These are phyloP conservation scores for Caenorhabditis sp. DNA, from an alignment of 2,888 invertebrate species.

Conservation along the genomic window DNA sequence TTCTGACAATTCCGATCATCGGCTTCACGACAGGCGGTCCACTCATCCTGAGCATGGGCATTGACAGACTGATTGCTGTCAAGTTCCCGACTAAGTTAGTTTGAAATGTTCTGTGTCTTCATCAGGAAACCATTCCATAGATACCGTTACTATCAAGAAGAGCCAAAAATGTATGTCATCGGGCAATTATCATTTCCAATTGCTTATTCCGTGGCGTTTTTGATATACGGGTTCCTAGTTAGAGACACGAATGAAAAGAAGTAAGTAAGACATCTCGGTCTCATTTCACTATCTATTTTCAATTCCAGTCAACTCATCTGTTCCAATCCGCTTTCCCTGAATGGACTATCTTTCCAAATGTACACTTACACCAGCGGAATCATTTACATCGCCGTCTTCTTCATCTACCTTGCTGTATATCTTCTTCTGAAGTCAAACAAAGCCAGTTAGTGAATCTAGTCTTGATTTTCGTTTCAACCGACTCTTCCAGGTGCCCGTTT, in stretches of 20 bases:
- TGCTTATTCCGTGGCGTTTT: conserved; percentile 40
- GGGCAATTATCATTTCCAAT: conserved; percentile 56
- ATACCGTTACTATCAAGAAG: conserved; percentile 66
- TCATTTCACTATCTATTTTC: not conserved
- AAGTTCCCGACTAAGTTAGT: conserved; percentile 60
- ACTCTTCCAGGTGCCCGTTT: conserved; percentile 55
- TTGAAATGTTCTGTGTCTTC: not conserved
- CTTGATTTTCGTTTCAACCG: too few relatives aligned
- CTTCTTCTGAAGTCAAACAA: conserved; percentile 53
- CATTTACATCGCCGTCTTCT: conserved; percentile 53
- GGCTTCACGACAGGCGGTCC: conserved; percentile 63
- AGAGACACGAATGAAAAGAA: conserved; percentile 46
- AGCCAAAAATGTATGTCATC: conserved; percentile 45
- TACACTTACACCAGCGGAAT: conserved; percentile 61
- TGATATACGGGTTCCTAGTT: conserved; percentile 47
- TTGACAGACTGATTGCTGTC: conserved; percentile 66
- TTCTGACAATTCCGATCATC: conserved; percentile 60
- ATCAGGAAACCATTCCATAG: too few relatives aligned
- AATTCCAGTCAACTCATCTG: conserved; percentile 57
- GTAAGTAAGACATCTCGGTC: conserved; percentile 15
- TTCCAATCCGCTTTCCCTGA: conserved; percentile 57
- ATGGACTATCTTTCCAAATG: conserved; percentile 53
- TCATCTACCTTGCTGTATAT: conserved; percentile 54
- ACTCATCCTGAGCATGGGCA: conserved; percentile 62
- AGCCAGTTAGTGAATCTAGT: conserved; percentile 47